phyloP scores from a whole-genome alignment of 2,888 invertebrate genomes.

The Tethea ocularis region DNA sequence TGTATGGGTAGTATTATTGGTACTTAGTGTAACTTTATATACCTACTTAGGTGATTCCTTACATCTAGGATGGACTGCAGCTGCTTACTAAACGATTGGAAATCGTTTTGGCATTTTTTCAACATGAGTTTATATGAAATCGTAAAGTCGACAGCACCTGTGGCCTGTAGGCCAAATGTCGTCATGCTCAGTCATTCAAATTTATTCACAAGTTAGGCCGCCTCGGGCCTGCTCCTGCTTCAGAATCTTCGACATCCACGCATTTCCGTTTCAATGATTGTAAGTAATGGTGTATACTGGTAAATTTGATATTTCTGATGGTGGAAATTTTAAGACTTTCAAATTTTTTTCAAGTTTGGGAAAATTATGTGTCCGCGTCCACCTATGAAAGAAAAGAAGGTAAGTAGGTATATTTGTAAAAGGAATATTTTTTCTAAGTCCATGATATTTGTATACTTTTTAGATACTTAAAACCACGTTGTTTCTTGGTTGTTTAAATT shows the following conservation, averaged over 20 bases:
- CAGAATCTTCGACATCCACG: slow-evolving; percentile 30
- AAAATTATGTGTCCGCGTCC: too few relatives aligned
- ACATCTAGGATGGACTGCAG: neutral
- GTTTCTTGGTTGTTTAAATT: too few relatives aligned
- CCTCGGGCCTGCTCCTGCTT: slow-evolving; percentile 26
- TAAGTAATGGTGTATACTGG: slow-evolving; percentile 20
- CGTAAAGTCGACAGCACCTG: slow-evolving; percentile 51
- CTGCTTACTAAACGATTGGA: too few relatives aligned
- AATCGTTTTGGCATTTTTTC: neutral
- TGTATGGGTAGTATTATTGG: too few relatives aligned
- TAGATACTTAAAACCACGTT: too few relatives aligned
- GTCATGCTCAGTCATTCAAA: slow-evolving; percentile 62
- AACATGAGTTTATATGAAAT: slow-evolving; percentile 41
- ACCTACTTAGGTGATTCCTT: neutral
- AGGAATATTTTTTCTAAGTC: too few relatives aligned
- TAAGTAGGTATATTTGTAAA: too few relatives aligned
- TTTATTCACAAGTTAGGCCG: slow-evolving; percentile 64
- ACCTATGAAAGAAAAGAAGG: too few relatives aligned
- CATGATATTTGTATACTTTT: too few relatives aligned
- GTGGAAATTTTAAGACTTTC: too few relatives aligned
- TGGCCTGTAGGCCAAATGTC: slow-evolving; percentile 58
- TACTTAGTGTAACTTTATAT: neutral
- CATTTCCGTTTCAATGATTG: slow-evolving; percentile 31
- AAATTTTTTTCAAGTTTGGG: too few relatives aligned
- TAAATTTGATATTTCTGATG: too few relatives aligned